Percentiles rank a stretch among this genome's conserved stretches.
Evolutionary conservation across 2,888 invertebrate genomes (phyloP).

Genomic region (Mesorhabditis sp.): DNA sequence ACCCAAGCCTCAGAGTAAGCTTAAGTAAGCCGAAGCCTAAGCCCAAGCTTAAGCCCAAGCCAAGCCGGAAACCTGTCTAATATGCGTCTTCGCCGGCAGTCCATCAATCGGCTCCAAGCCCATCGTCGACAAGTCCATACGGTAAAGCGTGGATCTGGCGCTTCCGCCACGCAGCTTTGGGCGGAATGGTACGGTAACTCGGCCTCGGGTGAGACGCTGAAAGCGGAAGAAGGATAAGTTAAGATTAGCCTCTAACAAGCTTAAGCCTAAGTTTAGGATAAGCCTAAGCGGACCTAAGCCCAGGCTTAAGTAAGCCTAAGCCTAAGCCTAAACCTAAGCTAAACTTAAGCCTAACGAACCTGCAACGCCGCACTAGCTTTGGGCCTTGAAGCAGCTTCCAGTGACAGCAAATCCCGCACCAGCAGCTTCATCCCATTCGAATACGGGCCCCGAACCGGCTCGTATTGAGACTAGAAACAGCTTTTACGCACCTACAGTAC

Average conservation of each 20-base stretch:
- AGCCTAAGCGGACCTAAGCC: too few relatives aligned
- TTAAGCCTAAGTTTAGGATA: too few relatives aligned
- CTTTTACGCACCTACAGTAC: too few relatives aligned
- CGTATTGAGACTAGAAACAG: slow-evolving; percentile 69
- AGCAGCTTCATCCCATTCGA: slow-evolving; percentile 68
- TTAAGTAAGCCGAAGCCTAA: too few relatives aligned
- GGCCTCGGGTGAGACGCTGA: not conserved
- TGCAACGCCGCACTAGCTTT: slow-evolving; percentile 61
- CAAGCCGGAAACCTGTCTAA: slow-evolving; percentile 59
- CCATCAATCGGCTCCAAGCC: slow-evolving; percentile 25
- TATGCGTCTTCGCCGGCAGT: slow-evolving; percentile 65
- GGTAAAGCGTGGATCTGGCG: slow-evolving; percentile 45
- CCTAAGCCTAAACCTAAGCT: not conserved
- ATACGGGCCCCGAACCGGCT: slow-evolving; percentile 69
- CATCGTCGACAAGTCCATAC: slow-evolving; percentile 40
- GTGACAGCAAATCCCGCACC: slow-evolving; percentile 68
- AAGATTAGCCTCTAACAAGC: not conserved
- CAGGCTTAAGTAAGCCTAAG: too few relatives aligned
- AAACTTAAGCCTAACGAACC: slow-evolving; percentile 11
- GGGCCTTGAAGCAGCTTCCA: slow-evolving; percentile 68
- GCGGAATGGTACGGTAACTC: not conserved
- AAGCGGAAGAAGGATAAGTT: not conserved
- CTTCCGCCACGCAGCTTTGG: not conserved
- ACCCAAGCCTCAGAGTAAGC: too few relatives aligned
- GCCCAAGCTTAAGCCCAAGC: too few relatives aligned